A percentile compares a stretch with the other conserved stretches of the same genome.
These are phyloP conservation scores for Hyppa rectilinea DNA, from an alignment of 2,888 invertebrate species.

Conservation along the genomic window DNA sequence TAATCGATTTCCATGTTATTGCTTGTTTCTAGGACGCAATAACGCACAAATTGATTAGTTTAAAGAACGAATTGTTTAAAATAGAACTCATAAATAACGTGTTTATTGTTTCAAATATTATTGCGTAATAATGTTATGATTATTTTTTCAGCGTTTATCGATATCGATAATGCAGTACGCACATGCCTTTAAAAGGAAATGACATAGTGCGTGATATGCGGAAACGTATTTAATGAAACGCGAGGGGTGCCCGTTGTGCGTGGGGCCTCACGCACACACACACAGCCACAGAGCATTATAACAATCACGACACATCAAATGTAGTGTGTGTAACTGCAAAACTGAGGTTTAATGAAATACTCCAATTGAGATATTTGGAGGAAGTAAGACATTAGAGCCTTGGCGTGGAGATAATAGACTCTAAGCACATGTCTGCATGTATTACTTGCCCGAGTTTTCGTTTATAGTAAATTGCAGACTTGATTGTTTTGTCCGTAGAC, in stretches of 20 bases:
- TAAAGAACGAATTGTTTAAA: constrained; percentile 33
- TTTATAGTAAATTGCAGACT: constrained; percentile 37
- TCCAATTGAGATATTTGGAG: constrained; percentile 64
- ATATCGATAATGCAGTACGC: constrained; percentile 65
- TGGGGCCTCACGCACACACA: constrained; percentile 75
- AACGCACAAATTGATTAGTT: constrained; percentile 47
- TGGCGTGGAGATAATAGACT: constrained; percentile 60
- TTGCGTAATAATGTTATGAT: constrained; percentile 31
- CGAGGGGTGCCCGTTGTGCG: constrained; percentile 84
- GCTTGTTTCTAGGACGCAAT: constrained; percentile 42
- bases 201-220: constrained; percentile 91
- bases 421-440: constrained; percentile 52
- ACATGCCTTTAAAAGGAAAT: constrained; percentile 86
- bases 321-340: constrained; percentile 66
- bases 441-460: constrained; percentile 41
- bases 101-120: constrained; percentile 31
- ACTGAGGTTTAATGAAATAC: constrained; percentile 64
- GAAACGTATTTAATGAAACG: constrained; percentile 90
- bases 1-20: constrained; percentile 49
- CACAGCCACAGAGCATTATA: constrained; percentile 35
- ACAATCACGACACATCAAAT: constrained; percentile 52
- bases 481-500: constrained; percentile 28
- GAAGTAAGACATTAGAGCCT: constrained; percentile 65
- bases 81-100: constrained; percentile 34
- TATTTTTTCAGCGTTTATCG: constrained; percentile 60